Conservation (phyloP, 2,888 invertebrate genomes). For the Cheilosia vulpina region DNA sequence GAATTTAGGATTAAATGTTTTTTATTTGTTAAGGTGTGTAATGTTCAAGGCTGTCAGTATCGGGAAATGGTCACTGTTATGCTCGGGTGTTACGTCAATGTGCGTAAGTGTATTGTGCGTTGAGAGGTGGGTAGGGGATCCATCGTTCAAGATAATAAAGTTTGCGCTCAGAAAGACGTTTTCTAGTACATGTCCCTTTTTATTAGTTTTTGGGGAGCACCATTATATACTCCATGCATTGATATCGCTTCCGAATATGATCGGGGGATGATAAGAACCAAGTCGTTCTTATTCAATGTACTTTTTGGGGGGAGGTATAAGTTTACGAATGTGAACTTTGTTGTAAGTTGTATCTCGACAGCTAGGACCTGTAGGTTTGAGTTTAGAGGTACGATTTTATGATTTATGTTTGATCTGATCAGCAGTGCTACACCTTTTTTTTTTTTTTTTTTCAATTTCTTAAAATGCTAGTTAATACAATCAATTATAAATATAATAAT, state of each 20-base stretch:
- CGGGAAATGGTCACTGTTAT: constrained; percentile 49
- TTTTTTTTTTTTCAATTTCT: no score
- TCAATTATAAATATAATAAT: no score
- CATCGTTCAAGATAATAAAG: constrained; percentile 12
- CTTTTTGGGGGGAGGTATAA: neutral
- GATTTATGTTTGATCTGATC: no score
- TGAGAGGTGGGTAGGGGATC: constrained; percentile 27
- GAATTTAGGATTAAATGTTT: neutral
- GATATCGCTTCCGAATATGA: constrained; percentile 1
- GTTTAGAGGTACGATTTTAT: neutral
- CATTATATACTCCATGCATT: constrained; percentile 28
- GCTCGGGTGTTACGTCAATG: constrained; percentile 38
- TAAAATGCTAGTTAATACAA: no score
- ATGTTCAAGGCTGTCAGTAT: constrained; percentile 1
- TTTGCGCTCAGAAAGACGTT: constrained; percentile 6
- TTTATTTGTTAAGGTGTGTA: neutral
- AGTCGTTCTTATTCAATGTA: neutral
- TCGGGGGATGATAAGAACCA: neutral
- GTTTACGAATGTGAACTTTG: neutral
- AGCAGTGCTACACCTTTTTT: no score
- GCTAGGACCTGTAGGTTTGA: neutral
- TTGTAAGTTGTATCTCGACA: neutral
- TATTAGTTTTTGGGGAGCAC: constrained; percentile 19
- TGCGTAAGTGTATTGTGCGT: no score
- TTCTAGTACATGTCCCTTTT: constrained; percentile 22